Percentiles rank a stretch among this genome's conserved stretches.
Conservation (phyloP, 2,113 vertebrate genomes). For the Apteryx owenii region DNA sequence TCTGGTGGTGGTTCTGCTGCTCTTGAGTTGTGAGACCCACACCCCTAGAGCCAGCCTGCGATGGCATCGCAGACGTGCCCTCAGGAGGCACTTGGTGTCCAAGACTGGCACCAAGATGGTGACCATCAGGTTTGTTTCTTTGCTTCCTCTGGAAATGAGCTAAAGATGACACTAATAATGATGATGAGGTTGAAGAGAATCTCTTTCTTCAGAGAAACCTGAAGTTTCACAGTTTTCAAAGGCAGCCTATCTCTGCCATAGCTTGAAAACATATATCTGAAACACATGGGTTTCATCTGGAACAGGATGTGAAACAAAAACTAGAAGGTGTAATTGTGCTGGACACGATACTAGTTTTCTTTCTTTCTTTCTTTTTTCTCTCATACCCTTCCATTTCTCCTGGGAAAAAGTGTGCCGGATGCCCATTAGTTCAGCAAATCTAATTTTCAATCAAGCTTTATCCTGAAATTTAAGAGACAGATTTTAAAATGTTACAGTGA, state of each 20-base stretch:
- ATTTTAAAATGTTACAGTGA: background rate
- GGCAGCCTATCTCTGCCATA: background rate
- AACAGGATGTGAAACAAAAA: background rate
- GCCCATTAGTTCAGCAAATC: background rate
- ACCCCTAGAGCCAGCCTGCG: rapidly evolving
- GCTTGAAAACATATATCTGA: background rate
- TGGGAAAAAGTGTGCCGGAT: background rate
- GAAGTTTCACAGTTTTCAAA: background rate
- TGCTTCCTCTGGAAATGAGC: background rate
- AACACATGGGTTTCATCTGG: background rate
- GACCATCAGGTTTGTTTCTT: background rate
- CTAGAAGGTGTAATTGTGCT: background rate
- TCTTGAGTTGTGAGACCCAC: rapidly evolving
- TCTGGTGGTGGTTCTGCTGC: background rate
- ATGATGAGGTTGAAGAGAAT: background rate
- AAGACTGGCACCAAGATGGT: background rate
- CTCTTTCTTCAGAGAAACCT: background rate
- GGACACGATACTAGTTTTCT: background rate
- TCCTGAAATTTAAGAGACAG: background rate
- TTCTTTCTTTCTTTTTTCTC: background rate
- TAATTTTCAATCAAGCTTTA: background rate
- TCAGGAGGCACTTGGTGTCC: background rate
- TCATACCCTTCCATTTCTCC: background rate
- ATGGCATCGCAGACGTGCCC: background rate
- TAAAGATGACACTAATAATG: background rate